phyloP scores from a whole-genome alignment of 1,140 invertebrate genomes.

The Drosophila sechellia region DNA sequence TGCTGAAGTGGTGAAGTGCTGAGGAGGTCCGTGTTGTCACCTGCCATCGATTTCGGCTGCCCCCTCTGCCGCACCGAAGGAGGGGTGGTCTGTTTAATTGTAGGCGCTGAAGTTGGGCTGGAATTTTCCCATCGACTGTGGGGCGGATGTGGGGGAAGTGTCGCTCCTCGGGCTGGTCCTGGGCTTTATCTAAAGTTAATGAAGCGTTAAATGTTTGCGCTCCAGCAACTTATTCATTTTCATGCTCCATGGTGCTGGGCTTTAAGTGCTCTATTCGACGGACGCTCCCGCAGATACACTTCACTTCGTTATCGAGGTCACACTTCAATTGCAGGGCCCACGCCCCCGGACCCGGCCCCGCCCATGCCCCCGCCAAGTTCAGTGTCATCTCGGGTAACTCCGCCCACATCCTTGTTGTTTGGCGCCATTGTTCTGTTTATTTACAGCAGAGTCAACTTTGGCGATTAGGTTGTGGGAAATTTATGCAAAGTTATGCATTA shows the following conservation, averaged over 20 bases:
- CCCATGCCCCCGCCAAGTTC: constrained; percentile 48
- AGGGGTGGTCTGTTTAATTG: constrained; percentile 56
- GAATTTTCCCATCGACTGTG: constrained; percentile 12
- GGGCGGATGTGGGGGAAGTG: background rate
- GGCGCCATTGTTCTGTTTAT: constrained; percentile 64
- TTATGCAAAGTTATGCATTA: constrained; percentile 74
- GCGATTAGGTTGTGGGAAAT: constrained; percentile 53
- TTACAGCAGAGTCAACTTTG: constrained; percentile 59
- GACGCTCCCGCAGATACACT: constrained; percentile 31
- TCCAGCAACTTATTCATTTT: constrained; percentile 81
- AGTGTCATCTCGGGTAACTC: constrained; percentile 47
- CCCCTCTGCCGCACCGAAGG: background rate
- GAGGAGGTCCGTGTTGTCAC: constrained; percentile 45
- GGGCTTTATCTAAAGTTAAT: constrained; percentile 81
- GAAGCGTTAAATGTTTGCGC: constrained; percentile 83
- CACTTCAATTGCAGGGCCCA: constrained; percentile 62
- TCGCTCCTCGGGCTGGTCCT: constrained; percentile 34
- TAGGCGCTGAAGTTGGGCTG: constrained; percentile 33
- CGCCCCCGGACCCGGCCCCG: background rate
- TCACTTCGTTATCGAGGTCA: constrained; percentile 62
- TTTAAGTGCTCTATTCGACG: constrained; percentile 79
- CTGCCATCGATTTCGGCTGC: constrained; percentile 71
- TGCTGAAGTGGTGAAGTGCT: constrained; percentile 50
- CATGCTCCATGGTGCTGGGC: constrained; percentile 68
- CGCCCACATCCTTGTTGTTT: constrained; percentile 12